phyloP scores from a whole-genome alignment of 2,888 invertebrate species.

The Phrixothrix hirtus region DNA sequence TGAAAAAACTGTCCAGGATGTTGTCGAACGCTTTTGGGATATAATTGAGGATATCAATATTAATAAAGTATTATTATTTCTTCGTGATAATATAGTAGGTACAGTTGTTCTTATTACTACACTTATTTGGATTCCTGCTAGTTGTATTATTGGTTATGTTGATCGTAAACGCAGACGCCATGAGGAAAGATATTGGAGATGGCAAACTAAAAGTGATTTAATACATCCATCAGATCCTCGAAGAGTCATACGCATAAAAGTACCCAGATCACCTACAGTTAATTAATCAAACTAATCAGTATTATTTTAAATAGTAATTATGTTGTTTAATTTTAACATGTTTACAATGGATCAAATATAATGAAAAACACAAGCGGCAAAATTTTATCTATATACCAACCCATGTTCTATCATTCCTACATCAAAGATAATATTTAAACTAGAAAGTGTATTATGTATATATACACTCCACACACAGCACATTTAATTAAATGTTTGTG shows the following conservation, averaged over 20 bases:
- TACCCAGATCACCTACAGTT: slow-evolving; percentile 40
- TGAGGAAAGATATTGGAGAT: slow-evolving; percentile 71
- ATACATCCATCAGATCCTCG: slow-evolving; percentile 75
- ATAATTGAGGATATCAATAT: slow-evolving; percentile 96
- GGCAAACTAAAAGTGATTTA: slow-evolving; percentile 71
- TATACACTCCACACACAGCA: too few species aligned
- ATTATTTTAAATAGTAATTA: too few species aligned
- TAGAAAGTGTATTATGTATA: too few species aligned
- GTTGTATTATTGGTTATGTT: slow-evolving; percentile 84
- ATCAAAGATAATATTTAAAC: too few species aligned
- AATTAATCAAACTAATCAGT: not conserved
- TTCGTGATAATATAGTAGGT: slow-evolving; percentile 92
- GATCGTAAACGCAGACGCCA: slow-evolving; percentile 75
- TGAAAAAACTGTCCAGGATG: slow-evolving; percentile 92
- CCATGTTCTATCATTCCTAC: too few species aligned
- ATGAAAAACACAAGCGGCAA: too few species aligned
- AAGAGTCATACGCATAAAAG: slow-evolving; percentile 68
- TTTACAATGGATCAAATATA: too few species aligned
- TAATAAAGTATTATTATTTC: slow-evolving; percentile 85
- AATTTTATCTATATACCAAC: too few species aligned
- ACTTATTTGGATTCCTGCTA: slow-evolving; percentile 93
- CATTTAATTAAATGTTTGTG: too few species aligned
- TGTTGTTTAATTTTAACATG: too few species aligned
- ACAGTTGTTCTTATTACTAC: slow-evolving; percentile 88
- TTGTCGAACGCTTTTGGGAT: slow-evolving; percentile 95